These are phyloP conservation scores for Gymnocheta viridis DNA, from an alignment of 2,888 invertebrate species.

Conservation along the genomic window DNA sequence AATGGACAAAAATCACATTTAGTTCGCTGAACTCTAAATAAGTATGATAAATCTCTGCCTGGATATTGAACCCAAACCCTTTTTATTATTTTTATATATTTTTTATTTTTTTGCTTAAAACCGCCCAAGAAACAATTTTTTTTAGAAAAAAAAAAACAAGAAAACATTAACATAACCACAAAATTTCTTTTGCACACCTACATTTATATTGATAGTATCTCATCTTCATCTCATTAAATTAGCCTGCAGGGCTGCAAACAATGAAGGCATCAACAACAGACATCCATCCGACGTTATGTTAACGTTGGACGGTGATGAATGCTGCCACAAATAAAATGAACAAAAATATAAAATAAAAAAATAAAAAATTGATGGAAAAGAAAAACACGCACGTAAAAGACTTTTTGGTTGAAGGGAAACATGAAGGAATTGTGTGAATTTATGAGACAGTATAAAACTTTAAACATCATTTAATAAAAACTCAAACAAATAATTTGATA, in stretches of 20 bases:
- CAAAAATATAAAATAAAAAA: slow-evolving; percentile 7
- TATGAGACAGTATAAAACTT: slow-evolving; percentile 30
- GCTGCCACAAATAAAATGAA: slow-evolving; percentile 2
- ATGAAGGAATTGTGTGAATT: slow-evolving; percentile 43
- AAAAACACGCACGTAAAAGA: slow-evolving; percentile 27
- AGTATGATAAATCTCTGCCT: slow-evolving; percentile 50
- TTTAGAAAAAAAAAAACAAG: not conserved
- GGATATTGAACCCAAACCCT: slow-evolving; percentile 56
- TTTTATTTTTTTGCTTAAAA: not conserved
- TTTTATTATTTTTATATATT: slow-evolving; percentile 44
- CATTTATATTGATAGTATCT: slow-evolving; percentile 59
- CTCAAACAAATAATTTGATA: not conserved
- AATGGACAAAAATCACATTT: not conserved
- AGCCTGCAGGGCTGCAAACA: slow-evolving; percentile 57
- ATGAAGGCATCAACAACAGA: slow-evolving; percentile 65
- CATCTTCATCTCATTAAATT: slow-evolving; percentile 63
- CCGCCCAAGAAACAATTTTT: slow-evolving; percentile 1
- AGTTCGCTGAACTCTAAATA: slow-evolving; percentile 62
- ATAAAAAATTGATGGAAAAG: not conserved
- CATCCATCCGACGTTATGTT: slow-evolving; percentile 55
- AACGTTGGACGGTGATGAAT: slow-evolving; percentile 12
- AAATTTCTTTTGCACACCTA: slow-evolving; percentile 68
- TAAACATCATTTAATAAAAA: slow-evolving; percentile 18
- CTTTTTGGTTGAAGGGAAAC: not conserved
- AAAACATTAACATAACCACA: slow-evolving; percentile 55